Base-by-base conservation (phyloP, 2,888 invertebrate species). In the Euproctis similis region DNA sequence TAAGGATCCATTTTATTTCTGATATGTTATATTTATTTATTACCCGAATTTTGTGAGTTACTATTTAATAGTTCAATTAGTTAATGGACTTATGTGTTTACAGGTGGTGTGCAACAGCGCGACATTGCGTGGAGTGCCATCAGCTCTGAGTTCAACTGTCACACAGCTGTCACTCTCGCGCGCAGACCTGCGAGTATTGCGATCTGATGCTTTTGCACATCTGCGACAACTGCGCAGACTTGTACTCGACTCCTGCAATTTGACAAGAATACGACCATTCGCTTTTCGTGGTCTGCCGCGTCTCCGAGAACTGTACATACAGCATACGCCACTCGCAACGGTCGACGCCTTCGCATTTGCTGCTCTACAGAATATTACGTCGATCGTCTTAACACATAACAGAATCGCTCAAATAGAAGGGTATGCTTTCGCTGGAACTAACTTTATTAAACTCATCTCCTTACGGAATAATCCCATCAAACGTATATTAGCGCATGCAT, bases 41-140 rank as follows among this genome's bases (percentile, higher is more conserved):
- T n/a, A n/a, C n/a, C n/a, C n/a, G n/a, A n/a, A n/a, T n/a, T n/a
- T n/a, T n/a, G n/a, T n/a, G n/a, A n/a, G n/a, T n/a, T n/a, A n/a
- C n/a, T n/a, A n/a, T n/a, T n/a, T n/a, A n/a, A n/a, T n/a, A n/a
- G n/a, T n/a, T n/a, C n/a, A n/a, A n/a, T n/a, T n/a, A n/a, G n/a
- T n/a, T n/a, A n/a, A n/a, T n/a, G n/a, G n/a, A n/a, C n/a, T n/a
- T n/a, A n/a, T 14, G 4, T 14, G 14, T 45, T 85, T 75, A 26
- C 86, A 95, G 95, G 94, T 95, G 51, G 88, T 94, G 61, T 95
- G 95, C 87, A 94, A 95, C 85, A 93, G 93, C 42, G 94, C 94
- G 39, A 90, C 91, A 34, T 82, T 95, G 53, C 88, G 89, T 37
- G 92, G 92, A 59, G 93, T 95, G 47, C 95, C 94, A 25, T 86